phyloP scores from a whole-genome alignment of 2,113 vertebrate species.

The Melierax canorus region DNA sequence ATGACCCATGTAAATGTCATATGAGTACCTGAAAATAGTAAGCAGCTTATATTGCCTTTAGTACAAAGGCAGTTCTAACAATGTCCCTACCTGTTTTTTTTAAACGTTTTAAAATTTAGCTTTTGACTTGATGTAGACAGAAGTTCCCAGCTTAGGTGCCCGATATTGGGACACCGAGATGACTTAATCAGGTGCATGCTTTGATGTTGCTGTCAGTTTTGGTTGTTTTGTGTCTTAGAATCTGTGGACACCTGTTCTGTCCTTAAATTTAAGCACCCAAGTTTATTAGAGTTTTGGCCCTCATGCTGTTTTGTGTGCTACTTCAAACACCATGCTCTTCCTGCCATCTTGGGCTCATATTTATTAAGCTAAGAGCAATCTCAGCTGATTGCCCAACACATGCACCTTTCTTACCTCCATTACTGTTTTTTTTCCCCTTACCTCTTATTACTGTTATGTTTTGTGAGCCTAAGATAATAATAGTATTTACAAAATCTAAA shows the following conservation, averaged over 20 bases:
- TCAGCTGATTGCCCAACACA: neutral
- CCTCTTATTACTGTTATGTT: neutral
- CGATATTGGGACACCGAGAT: rapidly evolving
- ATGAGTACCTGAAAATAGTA: neutral
- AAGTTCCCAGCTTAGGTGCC: neutral
- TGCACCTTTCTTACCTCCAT: neutral
- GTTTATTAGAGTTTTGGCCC: neutral
- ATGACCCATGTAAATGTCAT: neutral
- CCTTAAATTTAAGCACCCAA: neutral
- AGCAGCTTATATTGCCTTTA: neutral
- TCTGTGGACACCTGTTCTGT: neutral
- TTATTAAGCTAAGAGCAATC: neutral
- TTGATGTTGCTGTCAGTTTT: neutral
- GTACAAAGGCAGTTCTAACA: neutral
- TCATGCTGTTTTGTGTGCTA: neutral
- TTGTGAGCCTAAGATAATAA: neutral
- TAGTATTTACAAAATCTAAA: neutral
- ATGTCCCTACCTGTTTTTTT: neutral
- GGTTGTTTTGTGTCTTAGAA: neutral
- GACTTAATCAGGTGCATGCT: neutral
- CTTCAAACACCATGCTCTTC: neutral
- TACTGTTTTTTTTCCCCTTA: neutral
- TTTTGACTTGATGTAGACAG: neutral
- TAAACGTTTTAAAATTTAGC: neutral
- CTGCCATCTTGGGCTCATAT: neutral